These are phyloP conservation scores for Pachypanchax playfairii DNA, from an alignment of 2,113 vertebrate species.

Conservation along the genomic window DNA sequence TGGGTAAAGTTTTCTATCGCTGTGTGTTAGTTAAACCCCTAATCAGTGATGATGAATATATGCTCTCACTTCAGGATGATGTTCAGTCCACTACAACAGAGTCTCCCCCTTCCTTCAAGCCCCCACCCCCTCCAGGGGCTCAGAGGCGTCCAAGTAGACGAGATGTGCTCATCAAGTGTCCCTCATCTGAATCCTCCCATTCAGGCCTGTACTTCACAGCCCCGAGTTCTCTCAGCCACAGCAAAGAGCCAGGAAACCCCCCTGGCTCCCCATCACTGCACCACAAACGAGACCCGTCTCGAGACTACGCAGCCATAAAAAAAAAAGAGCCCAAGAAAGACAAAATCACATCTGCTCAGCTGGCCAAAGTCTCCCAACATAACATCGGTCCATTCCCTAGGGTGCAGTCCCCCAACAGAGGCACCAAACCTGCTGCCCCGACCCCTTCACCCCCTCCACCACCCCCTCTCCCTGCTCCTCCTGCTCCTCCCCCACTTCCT, in stretches of 20 bases:
- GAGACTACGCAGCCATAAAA: constrained; percentile 53
- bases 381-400: constrained; percentile 91
- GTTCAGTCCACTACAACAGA: constrained; percentile 81
- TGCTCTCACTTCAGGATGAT: constrained; percentile 87
- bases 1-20: not conserved
- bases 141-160: constrained; percentile 62
- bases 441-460: constrained; percentile 55
- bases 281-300: constrained; percentile 63
- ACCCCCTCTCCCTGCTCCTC: constrained; percentile 58
- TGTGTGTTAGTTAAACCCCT: constrained; percentile 9
- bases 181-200: constrained; percentile 86
- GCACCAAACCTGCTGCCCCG: constrained; percentile 59
- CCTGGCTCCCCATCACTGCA: constrained; percentile 35
- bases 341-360: constrained; percentile 71
- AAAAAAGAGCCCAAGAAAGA: constrained; percentile 77
- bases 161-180: constrained; percentile 78
- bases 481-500: constrained; percentile 51
- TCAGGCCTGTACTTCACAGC: constrained; percentile 88
- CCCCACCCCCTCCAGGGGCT: constrained; percentile 80
- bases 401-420: constrained; percentile 86
- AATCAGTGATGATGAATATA: constrained; percentile 59
- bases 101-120: constrained; percentile 85
- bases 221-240: constrained; percentile 63
- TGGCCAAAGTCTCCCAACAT: constrained; percentile 83
- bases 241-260: constrained; percentile 55